Base-by-base conservation (phyloP, 2,888 invertebrate genomes). In the Macrosoma leucophasiata region DNA sequence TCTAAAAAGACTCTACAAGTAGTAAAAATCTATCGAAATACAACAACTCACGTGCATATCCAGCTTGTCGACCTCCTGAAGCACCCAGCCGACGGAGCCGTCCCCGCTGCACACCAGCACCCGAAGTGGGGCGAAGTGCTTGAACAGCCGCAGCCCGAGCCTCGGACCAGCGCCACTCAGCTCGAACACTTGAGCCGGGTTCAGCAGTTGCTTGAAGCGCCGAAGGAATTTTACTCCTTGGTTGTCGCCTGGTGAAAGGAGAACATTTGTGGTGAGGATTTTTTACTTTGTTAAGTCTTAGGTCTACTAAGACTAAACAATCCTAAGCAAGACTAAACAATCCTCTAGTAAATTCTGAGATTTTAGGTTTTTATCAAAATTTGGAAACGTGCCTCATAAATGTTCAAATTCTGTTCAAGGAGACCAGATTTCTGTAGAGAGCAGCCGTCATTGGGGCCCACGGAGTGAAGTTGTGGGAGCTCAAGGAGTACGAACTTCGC, bases 111-210 rank as follows among this genome's bases (percentile, higher is more conserved):
- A 98, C 39, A 98, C 96, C 47, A 98, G 86, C 61, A 98, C 96
- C 52, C 98, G 90, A 71, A 98, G 94, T 51, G 97, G 96, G 64
- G 97, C 96, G 71, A 98, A 97, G 79, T 95, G 94, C 53, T 96
- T 89, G 85, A 98, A 98, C 53, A 98, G 86, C 43, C 95, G 88
- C 55, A 98, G 85, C 4, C 89, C 92, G 56, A 90, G 89, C 79
- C 96, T 91, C 24, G 96, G 93, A 4, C 94, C 93, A 82, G 88
- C 96, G 88, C 63, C 93, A 71, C 96, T 95, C 62, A 98, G 90
- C 85, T 98, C 98, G 74, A 97, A 98, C 39, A 98, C 97, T 85
- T 98, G 98, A 39, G 97, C 96, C 8, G 98, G 98, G 84, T 98
- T 98, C 39, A 98, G 86, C 35, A 98, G 87, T 74, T 97, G 97